Evolutionary conservation across 2,797 vertebrate species (phyloP).

Genomic region (Sebastiscus tertius): DNA sequence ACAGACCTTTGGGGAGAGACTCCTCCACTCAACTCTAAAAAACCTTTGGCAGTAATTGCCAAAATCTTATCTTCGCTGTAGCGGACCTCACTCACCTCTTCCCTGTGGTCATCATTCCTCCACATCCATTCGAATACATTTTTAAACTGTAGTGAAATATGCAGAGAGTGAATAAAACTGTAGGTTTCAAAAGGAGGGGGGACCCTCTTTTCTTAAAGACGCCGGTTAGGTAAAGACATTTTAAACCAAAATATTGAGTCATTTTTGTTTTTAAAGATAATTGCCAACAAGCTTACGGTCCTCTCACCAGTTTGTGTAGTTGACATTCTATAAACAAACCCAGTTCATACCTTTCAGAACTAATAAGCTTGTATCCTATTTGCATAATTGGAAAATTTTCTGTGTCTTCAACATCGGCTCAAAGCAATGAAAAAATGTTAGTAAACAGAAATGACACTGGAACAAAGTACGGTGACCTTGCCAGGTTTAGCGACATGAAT

Average conservation of each 20-base stretch:
- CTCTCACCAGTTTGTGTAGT: slow-evolving; percentile 20
- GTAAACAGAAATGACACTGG: slow-evolving; percentile 46
- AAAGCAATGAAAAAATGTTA: slow-evolving; percentile 15
- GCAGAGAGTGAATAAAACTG: not conserved
- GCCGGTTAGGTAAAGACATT: not conserved
- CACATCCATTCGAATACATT: not conserved
- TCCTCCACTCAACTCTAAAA: not conserved
- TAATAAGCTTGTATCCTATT: slow-evolving; percentile 48
- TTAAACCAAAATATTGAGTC: not conserved
- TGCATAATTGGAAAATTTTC: slow-evolving; percentile 59
- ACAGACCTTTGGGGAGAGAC: not conserved
- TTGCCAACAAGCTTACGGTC: not conserved
- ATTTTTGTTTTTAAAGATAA: slow-evolving; percentile 30
- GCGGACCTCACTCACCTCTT: not conserved
- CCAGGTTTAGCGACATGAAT: slow-evolving; percentile 48
- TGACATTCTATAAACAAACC: slow-evolving; percentile 36
- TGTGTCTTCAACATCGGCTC: slow-evolving; percentile 1
- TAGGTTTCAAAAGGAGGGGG: not conserved
- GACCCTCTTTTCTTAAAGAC: not conserved
- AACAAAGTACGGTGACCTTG: slow-evolving; percentile 41
- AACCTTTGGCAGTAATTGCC: not conserved
- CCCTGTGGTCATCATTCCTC: not conserved
- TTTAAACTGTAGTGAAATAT: not conserved
- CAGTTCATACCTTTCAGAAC: slow-evolving; percentile 44
- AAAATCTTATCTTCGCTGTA: not conserved